phyloP scores from a whole-genome alignment of 2,888 invertebrate species.

The Villa cingulata region DNA sequence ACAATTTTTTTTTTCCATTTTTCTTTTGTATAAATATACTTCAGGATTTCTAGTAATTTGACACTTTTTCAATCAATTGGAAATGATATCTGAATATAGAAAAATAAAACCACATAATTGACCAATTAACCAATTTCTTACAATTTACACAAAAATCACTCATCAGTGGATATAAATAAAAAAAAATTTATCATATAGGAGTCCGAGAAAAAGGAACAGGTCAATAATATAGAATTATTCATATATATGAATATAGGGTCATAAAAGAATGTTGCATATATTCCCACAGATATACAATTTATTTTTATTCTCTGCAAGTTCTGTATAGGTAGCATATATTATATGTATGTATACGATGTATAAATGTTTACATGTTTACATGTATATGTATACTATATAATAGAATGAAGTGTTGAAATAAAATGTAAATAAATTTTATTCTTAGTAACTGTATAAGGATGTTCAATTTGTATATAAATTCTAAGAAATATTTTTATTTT shows the following conservation, averaged over 20 bases:
- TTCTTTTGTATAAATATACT: too few species aligned
- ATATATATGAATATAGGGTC: neutral
- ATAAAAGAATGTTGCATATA: neutral
- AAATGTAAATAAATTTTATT: neutral
- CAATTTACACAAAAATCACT: too few species aligned
- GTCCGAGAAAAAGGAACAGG: neutral
- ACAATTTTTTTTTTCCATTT: too few species aligned
- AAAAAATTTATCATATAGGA: neutral
- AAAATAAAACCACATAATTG: conserved; percentile 5
- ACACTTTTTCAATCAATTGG: conserved; percentile 6
- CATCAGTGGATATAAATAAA: neutral
- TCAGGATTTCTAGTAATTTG: conserved; percentile 1
- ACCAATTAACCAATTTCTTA: conserved; percentile 9
- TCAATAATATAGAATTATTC: neutral
- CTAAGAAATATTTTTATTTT: conserved; percentile 4
- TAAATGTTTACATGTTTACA: too few species aligned
- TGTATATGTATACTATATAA: too few species aligned
- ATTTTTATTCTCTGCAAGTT: too few species aligned
- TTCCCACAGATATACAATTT: conserved; percentile 5
- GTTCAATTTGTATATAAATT: neutral
- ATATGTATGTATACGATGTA: too few species aligned
- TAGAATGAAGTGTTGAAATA: too few species aligned
- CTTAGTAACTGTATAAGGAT: neutral
- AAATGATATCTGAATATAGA: conserved; percentile 1
- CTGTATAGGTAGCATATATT: too few species aligned